Conservation (phyloP, 1,140 invertebrate genomes). For the Uloborus diversus region DNA sequence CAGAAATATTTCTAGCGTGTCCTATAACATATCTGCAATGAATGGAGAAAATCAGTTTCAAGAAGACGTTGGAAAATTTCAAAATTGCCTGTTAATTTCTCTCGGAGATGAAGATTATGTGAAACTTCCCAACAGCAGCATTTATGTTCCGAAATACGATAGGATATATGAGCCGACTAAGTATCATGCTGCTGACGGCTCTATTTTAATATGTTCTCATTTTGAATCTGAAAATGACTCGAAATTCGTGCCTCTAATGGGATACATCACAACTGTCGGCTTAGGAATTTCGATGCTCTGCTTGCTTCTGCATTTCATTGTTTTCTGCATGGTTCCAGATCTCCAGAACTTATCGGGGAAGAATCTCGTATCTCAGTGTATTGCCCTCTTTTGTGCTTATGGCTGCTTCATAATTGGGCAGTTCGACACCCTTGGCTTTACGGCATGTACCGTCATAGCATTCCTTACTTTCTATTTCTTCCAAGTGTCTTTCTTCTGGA, state of each 20-base stretch:
- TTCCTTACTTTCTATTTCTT: slow-evolving; percentile 69
- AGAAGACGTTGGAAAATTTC: slow-evolving; percentile 48
- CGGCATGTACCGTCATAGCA: slow-evolving; percentile 65
- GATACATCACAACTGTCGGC: slow-evolving; percentile 67
- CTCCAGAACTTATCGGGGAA: slow-evolving; percentile 69
- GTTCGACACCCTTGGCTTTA: background rate
- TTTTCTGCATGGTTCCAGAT: slow-evolving; percentile 67
- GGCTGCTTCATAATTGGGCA: slow-evolving; percentile 66
- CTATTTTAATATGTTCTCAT: slow-evolving; percentile 60
- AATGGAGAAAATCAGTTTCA: background rate
- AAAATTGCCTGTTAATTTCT: slow-evolving; percentile 66
- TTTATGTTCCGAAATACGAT: slow-evolving; percentile 65
- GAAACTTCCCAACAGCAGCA: slow-evolving; percentile 63
- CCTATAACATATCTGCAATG: background rate
- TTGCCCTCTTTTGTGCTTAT: slow-evolving; percentile 68
- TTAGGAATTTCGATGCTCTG: slow-evolving; percentile 68
- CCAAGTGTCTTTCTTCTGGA: slow-evolving; percentile 72
- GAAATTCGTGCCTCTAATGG: slow-evolving; percentile 60
- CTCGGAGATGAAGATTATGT: slow-evolving; percentile 66
- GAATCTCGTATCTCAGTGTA: slow-evolving; percentile 68
- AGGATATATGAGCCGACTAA: slow-evolving; percentile 62
- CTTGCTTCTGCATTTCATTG: slow-evolving; percentile 67
- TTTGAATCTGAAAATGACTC: background rate
- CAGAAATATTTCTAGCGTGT: background rate
- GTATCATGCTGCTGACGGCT: slow-evolving; percentile 62